Percentiles rank a stretch among this genome's conserved stretches.
These are phyloP conservation scores for Microctenopoma steveboyesi DNA, from an alignment of 2,797 vertebrate genomes.

Conservation along the genomic window DNA sequence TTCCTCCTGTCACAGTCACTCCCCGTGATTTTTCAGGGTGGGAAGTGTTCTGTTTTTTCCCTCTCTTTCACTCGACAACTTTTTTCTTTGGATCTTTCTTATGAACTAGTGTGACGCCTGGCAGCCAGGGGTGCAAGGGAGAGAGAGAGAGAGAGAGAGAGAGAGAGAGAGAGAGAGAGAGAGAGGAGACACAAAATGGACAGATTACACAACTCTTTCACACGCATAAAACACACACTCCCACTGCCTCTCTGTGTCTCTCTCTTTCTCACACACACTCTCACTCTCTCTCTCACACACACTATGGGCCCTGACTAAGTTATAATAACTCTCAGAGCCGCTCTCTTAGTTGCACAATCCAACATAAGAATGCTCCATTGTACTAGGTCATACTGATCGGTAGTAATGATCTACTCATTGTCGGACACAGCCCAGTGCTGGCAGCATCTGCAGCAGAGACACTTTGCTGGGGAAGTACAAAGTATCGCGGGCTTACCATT, in stretches of 20 bases:
- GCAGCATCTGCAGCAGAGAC: constrained; percentile 56
- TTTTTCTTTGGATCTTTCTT: constrained; percentile 75
- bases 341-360: constrained; percentile 73
- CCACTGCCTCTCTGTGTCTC: constrained; percentile 5
- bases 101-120: constrained; percentile 76
- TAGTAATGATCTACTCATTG: constrained; percentile 60
- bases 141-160: constrained; percentile 4
- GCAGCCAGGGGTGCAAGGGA: constrained; percentile 37
- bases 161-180: neutral
- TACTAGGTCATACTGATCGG: constrained; percentile 66
- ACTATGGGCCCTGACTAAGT: constrained; percentile 65
- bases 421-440: constrained; percentile 58
- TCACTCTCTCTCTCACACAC: constrained; percentile 25
- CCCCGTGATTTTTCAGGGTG: constrained; percentile 72
- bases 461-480: constrained; percentile 39
- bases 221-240: constrained; percentile 31
- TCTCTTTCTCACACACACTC: constrained; percentile 7
- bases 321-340: constrained; percentile 70
- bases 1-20: constrained; percentile 77
- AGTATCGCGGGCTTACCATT: constrained; percentile 19
- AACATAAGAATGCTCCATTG: constrained; percentile 69
- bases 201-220: constrained; percentile 72
- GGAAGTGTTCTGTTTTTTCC: constrained; percentile 64
- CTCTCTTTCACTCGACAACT: constrained; percentile 66
- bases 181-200: constrained; percentile 64